These are phyloP conservation scores for Tiliacea citrago DNA, from an alignment of 2,888 invertebrate genomes.

Conservation along the genomic window DNA sequence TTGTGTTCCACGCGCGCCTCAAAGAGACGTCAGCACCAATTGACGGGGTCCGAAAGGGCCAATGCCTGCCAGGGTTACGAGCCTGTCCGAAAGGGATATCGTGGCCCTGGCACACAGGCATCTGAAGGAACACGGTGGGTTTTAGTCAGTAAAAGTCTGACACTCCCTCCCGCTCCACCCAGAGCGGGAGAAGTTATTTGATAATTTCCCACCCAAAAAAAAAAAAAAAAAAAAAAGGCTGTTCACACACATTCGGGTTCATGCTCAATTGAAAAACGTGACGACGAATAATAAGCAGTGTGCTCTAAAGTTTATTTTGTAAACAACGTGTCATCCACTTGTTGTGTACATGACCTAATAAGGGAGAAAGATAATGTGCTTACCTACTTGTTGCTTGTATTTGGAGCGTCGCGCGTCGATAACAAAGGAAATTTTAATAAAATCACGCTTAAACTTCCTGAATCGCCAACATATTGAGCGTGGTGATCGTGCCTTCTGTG, in stretches of 20 bases:
- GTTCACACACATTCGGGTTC: constrained; percentile 41
- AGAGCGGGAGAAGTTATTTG: no score
- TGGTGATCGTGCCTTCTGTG: not conserved
- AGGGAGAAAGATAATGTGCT: constrained; percentile 13
- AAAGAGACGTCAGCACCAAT: no score
- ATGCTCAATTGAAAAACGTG: constrained; percentile 60
- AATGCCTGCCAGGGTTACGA: no score
- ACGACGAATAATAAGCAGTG: constrained; percentile 58
- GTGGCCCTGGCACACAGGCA: no score
- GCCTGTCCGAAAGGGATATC: no score
- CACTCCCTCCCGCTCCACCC: no score
- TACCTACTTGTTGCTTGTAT: constrained; percentile 45
- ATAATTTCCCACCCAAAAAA: no score
- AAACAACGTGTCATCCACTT: constrained; percentile 54
- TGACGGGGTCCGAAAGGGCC: no score
- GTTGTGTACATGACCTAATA: constrained; percentile 51
- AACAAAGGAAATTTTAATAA: not conserved
- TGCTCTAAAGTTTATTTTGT: constrained; percentile 52
- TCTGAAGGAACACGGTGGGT: no score
- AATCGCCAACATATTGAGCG: not conserved
- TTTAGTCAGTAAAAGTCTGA: no score
- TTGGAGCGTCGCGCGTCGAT: not conserved
- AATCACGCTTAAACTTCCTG: not conserved
- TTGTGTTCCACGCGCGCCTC: no score
- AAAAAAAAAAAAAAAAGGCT: no score